phyloP scores from a whole-genome alignment of 2,888 invertebrate species.

The Megalurothrips usitatus region DNA sequence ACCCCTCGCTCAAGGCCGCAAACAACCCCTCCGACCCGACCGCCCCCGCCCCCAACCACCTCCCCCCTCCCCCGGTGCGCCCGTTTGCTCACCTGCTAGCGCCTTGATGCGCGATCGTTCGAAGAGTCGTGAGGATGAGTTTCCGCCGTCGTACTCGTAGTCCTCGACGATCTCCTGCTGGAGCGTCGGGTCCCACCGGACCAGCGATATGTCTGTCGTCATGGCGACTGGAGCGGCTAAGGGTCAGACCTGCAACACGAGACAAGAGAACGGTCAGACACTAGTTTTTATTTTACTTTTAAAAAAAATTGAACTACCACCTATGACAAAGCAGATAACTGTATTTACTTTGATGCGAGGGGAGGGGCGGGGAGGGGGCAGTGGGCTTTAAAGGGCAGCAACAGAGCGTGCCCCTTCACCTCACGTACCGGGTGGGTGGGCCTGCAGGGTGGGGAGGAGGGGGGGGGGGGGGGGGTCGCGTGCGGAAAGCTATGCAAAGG shows the following conservation, averaged over 20 bases:
- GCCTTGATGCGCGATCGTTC: conserved; percentile 99
- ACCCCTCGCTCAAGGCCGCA: too few species aligned
- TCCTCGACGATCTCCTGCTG: conserved; percentile 93
- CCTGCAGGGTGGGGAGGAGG: too few species aligned
- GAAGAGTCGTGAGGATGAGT: conserved; percentile 97
- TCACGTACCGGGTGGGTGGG: too few species aligned
- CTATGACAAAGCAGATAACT: too few species aligned
- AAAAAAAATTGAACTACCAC: too few species aligned
- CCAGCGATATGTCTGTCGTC: conserved; percentile 97
- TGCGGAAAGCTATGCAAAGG: conserved; percentile 1
- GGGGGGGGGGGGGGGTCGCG: neutral
- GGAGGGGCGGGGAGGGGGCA: too few species aligned
- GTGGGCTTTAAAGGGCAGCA: neutral
- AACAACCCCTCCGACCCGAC: neutral
- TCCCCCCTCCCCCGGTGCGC: neutral
- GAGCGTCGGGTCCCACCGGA: conserved; percentile 89
- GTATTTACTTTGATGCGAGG: too few species aligned
- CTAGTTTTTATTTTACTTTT: too few species aligned
- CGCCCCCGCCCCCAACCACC: neutral
- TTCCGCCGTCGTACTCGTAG: conserved; percentile 99
- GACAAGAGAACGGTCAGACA: neutral
- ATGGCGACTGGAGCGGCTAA: conserved; percentile 49
- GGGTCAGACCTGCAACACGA: conserved; percentile 4
- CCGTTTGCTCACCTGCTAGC: conserved; percentile 71
- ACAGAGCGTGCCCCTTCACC: neutral